phyloP scores from a whole-genome alignment of 2,888 invertebrate species.

The Heliconius hortense region DNA sequence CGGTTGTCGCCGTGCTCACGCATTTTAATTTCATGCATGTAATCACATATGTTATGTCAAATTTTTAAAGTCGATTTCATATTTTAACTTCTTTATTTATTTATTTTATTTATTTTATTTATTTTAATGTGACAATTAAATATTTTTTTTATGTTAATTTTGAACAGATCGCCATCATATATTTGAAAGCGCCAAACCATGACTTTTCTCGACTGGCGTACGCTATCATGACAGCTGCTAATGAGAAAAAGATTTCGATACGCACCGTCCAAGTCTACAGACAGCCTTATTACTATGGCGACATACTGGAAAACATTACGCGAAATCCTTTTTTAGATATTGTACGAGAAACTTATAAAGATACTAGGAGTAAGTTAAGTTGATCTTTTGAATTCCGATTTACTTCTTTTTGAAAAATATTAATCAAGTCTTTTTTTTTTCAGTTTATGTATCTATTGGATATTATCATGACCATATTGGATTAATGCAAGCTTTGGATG shows the following conservation, averaged over 20 bases:
- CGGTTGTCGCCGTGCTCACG: slow-evolving; percentile 91
- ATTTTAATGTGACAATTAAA: background rate
- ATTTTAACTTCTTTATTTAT: slow-evolving; percentile 13
- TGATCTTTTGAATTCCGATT: background rate
- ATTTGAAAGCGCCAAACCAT: slow-evolving; percentile 89
- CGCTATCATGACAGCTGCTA: slow-evolving; percentile 88
- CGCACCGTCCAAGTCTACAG: slow-evolving; percentile 77
- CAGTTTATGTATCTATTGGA: slow-evolving; percentile 96
- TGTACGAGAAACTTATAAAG: slow-evolving; percentile 90
- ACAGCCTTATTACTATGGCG: slow-evolving; percentile 85
- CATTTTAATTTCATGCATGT: slow-evolving; percentile 96
- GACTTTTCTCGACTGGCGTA: slow-evolving; percentile 89
- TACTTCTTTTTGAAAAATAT: background rate
- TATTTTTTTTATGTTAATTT: slow-evolving; percentile 21
- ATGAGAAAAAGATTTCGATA: slow-evolving; percentile 86
- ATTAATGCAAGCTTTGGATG: slow-evolving; percentile 92
- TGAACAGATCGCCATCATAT: slow-evolving; percentile 89
- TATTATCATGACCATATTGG: slow-evolving; percentile 95
- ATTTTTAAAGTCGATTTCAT: background rate
- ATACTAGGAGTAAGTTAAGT: slow-evolving; percentile 90
- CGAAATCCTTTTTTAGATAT: slow-evolving; percentile 93
- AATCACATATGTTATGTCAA: slow-evolving; percentile 56
- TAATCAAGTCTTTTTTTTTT: slow-evolving; percentile 43
- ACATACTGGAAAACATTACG: slow-evolving; percentile 85
- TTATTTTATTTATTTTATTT: background rate